These are phyloP conservation scores for Limonius californicus DNA, from an alignment of 1,140 invertebrate genomes.

Conservation along the genomic window DNA sequence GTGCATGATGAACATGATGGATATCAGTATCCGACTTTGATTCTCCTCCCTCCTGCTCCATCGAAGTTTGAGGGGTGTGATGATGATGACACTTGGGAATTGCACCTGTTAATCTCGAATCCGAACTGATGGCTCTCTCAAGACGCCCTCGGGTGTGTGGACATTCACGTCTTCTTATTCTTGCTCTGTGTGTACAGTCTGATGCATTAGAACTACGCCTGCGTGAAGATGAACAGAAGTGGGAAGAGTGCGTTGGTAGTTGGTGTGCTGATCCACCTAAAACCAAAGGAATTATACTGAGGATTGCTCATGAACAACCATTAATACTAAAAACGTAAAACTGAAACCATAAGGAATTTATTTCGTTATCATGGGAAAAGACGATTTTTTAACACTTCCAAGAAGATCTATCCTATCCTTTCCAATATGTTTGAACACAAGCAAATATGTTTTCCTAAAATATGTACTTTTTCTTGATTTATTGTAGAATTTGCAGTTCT, in stretches of 20 bases:
- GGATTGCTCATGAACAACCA: background rate
- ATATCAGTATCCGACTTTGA: constrained; percentile 31
- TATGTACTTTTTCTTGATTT: no score
- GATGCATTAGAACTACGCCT: constrained; percentile 45
- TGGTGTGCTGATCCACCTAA: constrained; percentile 36
- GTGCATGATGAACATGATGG: constrained; percentile 4
- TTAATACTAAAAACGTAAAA: background rate
- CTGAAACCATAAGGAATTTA: background rate
- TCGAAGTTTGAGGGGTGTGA: constrained; percentile 27
- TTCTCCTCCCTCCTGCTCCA: constrained; percentile 23
- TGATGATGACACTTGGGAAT: constrained; percentile 40
- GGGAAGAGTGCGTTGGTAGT: constrained; percentile 26
- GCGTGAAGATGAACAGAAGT: constrained; percentile 20
- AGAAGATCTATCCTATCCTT: no score
- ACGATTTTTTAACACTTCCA: no score
- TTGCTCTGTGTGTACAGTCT: constrained; percentile 40
- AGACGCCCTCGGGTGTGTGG: constrained; percentile 33
- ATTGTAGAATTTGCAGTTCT: no score
- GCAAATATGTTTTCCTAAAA: no score
- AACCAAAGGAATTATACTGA: background rate
- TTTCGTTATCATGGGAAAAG: background rate
- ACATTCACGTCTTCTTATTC: constrained; percentile 36
- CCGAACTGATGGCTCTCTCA: constrained; percentile 44
- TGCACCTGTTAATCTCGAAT: constrained; percentile 41
- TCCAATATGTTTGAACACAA: no score